These are phyloP conservation scores for Drosophila subobscura DNA, from an alignment of 1,140 invertebrate genomes.

Conservation along the genomic window DNA sequence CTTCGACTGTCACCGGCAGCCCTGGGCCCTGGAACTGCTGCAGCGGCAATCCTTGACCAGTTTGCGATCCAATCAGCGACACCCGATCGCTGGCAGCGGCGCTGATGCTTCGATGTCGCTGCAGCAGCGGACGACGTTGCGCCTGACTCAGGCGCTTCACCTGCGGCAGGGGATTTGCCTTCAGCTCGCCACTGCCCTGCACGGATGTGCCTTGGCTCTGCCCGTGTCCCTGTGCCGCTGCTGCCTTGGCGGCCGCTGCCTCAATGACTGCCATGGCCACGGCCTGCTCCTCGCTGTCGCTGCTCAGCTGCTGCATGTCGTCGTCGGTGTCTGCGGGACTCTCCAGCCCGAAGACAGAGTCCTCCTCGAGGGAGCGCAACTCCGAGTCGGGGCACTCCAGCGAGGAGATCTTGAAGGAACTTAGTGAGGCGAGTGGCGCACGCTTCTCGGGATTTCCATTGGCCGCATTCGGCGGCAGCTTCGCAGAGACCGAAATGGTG, in stretches of 20 bases:
- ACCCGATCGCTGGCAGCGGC: slow-evolving; percentile 57
- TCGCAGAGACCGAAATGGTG: slow-evolving; percentile 51
- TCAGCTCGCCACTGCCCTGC: slow-evolving; percentile 9
- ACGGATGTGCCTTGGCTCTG: slow-evolving; percentile 17
- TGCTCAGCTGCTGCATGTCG: slow-evolving; percentile 91
- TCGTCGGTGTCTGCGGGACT: slow-evolving; percentile 88
- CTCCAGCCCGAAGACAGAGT: slow-evolving; percentile 88
- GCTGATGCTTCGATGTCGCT: slow-evolving; percentile 76
- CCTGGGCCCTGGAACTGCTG: slow-evolving; percentile 35
- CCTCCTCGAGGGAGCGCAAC: slow-evolving; percentile 87
- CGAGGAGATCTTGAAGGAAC: slow-evolving; percentile 88
- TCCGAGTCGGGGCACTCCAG: slow-evolving; percentile 88
- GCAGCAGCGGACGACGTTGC: slow-evolving; percentile 62
- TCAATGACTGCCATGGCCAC: slow-evolving; percentile 11
- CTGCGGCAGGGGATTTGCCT: slow-evolving; percentile 23
- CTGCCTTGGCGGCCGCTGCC: neutral
- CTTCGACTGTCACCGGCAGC: slow-evolving; percentile 23
- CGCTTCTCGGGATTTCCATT: slow-evolving; percentile 76
- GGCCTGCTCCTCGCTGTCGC: slow-evolving; percentile 88
- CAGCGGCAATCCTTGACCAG: slow-evolving; percentile 36
- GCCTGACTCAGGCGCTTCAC: slow-evolving; percentile 58
- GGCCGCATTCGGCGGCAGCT: slow-evolving; percentile 46
- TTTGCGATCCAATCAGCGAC: slow-evolving; percentile 38
- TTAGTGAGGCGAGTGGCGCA: slow-evolving; percentile 91
- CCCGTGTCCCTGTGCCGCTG: neutral